A percentile compares a stretch with the other conserved stretches of the same genome.
Evolutionary conservation across 1,140 invertebrate species (phyloP).

Genomic region (Dryas iulia): DNA sequence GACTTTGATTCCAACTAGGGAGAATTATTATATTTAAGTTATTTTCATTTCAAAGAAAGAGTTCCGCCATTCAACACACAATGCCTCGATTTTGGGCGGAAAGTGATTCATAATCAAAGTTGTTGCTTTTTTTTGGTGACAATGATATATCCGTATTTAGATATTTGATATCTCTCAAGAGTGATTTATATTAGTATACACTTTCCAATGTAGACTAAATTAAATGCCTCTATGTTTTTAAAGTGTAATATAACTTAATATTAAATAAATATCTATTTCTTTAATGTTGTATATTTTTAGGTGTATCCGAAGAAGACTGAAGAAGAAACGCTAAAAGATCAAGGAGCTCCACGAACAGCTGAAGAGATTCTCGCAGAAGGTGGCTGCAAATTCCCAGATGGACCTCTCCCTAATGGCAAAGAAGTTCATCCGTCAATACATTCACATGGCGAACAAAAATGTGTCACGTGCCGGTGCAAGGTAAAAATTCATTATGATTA

Average conservation of each 20-base stretch:
- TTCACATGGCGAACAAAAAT: constrained; percentile 91
- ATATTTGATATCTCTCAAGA: no score
- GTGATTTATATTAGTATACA: no score
- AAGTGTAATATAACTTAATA: background rate
- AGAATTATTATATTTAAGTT: no score
- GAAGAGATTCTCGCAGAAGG: constrained; percentile 87
- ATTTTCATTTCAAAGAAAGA: no score
- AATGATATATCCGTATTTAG: no score
- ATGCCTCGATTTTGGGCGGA: no score
- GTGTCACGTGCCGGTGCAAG: constrained; percentile 93
- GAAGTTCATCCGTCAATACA: constrained; percentile 92
- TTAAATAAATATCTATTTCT: background rate
- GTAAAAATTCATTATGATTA: constrained; percentile 67
- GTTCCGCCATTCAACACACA: no score
- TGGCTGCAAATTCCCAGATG: constrained; percentile 87
- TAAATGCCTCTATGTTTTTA: no score
- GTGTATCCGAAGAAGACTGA: constrained; percentile 69
- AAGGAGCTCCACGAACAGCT: constrained; percentile 73
- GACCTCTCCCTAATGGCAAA: constrained; percentile 88
- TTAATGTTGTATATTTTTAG: constrained; percentile 35
- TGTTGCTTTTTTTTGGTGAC: no score
- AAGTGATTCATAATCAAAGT: no score
- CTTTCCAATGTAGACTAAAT: no score
- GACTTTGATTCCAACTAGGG: no score
- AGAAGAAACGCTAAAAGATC: constrained; percentile 74